phyloP scores from a whole-genome alignment of 2,113 vertebrate genomes.

The Galbula dea region DNA sequence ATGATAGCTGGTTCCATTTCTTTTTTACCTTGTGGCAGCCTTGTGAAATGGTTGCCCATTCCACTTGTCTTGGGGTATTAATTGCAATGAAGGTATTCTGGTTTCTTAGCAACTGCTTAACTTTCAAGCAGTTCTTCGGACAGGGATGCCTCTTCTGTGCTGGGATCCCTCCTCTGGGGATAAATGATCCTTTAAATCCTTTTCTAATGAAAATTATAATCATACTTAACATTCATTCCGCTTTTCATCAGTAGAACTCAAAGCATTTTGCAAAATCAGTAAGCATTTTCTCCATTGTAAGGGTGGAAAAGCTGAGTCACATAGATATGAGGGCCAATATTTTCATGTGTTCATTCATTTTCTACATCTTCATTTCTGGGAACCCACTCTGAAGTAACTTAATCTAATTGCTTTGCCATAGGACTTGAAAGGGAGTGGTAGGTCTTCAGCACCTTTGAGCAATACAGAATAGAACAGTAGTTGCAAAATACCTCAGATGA shows the following conservation, averaged over 20 bases:
- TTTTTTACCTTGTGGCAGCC: background rate
- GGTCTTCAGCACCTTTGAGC: constrained; percentile 58
- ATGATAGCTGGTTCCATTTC: constrained; percentile 16
- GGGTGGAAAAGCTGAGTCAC: constrained; percentile 47
- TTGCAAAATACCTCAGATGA: constrained; percentile 3
- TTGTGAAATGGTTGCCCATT: constrained; percentile 45
- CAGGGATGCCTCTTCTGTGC: background rate
- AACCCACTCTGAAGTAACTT: constrained; percentile 60
- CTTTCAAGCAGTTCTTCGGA: background rate
- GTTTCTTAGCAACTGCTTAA: constrained; percentile 43
- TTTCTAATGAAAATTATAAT: background rate
- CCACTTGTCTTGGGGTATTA: background rate
- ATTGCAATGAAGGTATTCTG: background rate
- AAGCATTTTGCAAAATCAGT: background rate
- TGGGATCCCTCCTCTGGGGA: background rate
- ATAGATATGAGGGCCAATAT: constrained; percentile 31
- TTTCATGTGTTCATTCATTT: constrained; percentile 55
- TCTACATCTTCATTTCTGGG: constrained; percentile 58
- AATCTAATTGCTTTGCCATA: constrained; percentile 52
- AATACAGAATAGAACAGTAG: constrained; percentile 28
- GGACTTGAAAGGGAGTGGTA: constrained; percentile 50
- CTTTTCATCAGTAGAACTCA: background rate
- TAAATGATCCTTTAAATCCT: background rate
- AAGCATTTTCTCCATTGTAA: background rate
- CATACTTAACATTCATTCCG: background rate